Evolutionary conservation across 2,113 vertebrate genomes (phyloP).

Genomic region (Butorides virescens): DNA sequence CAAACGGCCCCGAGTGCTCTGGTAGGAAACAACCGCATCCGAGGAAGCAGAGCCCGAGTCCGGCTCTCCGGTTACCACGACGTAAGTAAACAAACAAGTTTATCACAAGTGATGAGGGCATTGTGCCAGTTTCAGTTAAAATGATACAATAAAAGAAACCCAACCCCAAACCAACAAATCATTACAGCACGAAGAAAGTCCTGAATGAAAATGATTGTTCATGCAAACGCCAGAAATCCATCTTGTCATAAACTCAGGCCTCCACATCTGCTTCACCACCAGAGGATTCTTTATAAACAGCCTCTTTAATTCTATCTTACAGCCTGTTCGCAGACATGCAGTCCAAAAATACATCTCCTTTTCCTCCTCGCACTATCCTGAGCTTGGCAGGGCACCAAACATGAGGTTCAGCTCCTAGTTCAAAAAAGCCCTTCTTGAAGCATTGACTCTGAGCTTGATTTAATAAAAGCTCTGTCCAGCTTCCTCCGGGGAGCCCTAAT

Average conservation of each 20-base stretch:
- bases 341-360: conserved; percentile 61
- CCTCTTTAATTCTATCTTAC: conserved; percentile 61
- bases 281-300: conserved; percentile 57
- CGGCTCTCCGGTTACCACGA: neutral
- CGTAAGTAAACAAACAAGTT: conserved; percentile 44
- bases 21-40: neutral
- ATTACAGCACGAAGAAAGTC: neutral
- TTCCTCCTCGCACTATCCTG: conserved; percentile 41
- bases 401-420: conserved; percentile 64
- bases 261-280: conserved; percentile 53
- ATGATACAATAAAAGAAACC: neutral
- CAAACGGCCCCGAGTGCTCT: neutral
- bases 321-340: conserved; percentile 49
- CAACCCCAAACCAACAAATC: conserved; percentile 5
- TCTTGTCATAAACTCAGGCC: conserved; percentile 35
- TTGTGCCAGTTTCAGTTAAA: conserved; percentile 30
- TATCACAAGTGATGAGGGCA: conserved; percentile 1
- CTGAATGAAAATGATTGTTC: conserved; percentile 31
- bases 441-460: conserved; percentile 33
- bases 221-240: conserved; percentile 16
- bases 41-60: neutral
- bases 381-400: conserved; percentile 63
- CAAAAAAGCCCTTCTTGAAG: conserved; percentile 60
- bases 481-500: conserved; percentile 30
- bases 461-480: conserved; percentile 39